Percentiles rank a stretch among this genome's conserved stretches.
Evolutionary conservation across 37 sponge, comb jelly and placozoan species (phyloP).

Genomic region (Petrosia ficiformis): DNA sequence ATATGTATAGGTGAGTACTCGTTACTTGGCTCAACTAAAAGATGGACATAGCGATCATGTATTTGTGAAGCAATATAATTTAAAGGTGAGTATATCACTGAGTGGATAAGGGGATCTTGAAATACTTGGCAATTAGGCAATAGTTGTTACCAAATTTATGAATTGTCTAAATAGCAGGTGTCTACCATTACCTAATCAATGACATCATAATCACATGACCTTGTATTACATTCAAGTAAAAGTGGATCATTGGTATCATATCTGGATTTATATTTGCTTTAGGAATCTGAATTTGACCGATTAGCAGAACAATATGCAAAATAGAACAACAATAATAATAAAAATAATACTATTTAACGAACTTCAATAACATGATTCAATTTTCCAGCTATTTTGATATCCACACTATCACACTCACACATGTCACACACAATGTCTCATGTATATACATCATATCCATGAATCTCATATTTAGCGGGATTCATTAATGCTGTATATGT

Average conservation of each 20-base stretch:
- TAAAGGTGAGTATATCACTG: conserved; percentile 86
- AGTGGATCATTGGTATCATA: too few species aligned
- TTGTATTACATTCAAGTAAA: too few species aligned
- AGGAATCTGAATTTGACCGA: too few species aligned
- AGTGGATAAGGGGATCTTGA: neutral
- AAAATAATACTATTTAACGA: neutral
- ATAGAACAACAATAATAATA: neutral
- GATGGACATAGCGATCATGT: conserved; percentile 83
- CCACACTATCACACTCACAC: conserved; percentile 9
- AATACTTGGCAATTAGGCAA: too few species aligned
- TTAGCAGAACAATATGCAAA: neutral
- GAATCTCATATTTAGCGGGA: conserved; percentile 14
- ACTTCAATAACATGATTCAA: neutral
- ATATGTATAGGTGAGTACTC: conserved; percentile 51
- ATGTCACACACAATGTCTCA: neutral
- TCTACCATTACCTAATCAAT: too few species aligned
- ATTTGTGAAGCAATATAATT: conserved; percentile 64
- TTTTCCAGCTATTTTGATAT: neutral
- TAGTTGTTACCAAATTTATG: too few species aligned
- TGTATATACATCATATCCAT: conserved; percentile 41
- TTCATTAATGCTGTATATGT: conserved; percentile 53
- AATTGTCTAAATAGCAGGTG: too few species aligned
- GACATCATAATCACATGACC: too few species aligned
- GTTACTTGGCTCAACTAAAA: conserved; percentile 90
- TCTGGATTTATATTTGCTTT: too few species aligned